Percentiles rank a stretch among this genome's conserved stretches.
Evolutionary conservation across 2,888 invertebrate species (phyloP).

Genomic region (Netelia fuscicornis): DNA sequence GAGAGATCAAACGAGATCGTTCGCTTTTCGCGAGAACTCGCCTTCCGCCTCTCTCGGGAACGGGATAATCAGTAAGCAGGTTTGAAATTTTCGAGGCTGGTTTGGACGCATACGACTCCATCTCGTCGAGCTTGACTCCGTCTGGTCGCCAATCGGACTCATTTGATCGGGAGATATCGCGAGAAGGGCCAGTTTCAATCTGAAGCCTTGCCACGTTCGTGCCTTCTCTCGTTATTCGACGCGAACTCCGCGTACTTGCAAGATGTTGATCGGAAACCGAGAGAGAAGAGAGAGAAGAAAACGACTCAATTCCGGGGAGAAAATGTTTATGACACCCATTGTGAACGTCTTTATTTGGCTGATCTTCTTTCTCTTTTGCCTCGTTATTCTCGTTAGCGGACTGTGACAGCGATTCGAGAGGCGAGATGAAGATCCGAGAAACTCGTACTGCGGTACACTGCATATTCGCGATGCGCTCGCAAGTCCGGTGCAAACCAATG

Average conservation of each 20-base stretch:
- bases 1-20: conserved; percentile 62
- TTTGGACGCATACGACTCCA: conserved; percentile 45
- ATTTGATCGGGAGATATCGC: conserved; percentile 49
- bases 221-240: conserved; percentile 54
- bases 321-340: conserved; percentile 71
- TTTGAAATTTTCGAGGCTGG: conserved; percentile 42
- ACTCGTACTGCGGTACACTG: neutral
- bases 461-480: neutral
- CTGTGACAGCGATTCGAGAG: conserved; percentile 24
- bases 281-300: conserved; percentile 49
- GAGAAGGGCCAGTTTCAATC: conserved; percentile 47
- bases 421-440: conserved; percentile 10
- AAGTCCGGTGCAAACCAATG: neutral
- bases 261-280: conserved; percentile 38
- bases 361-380: conserved; percentile 56
- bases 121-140: conserved; percentile 48
- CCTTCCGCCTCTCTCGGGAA: conserved; percentile 42
- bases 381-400: conserved; percentile 64
- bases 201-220: conserved; percentile 53
- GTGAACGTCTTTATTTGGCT: conserved; percentile 72
- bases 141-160: conserved; percentile 41
- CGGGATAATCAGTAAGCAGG: conserved; percentile 52
- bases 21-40: conserved; percentile 53
- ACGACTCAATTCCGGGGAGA: conserved; percentile 67
- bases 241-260: conserved; percentile 33